These are phyloP conservation scores for Gerris lacustris DNA, from an alignment of 2,888 invertebrate species.

Conservation along the genomic window DNA sequence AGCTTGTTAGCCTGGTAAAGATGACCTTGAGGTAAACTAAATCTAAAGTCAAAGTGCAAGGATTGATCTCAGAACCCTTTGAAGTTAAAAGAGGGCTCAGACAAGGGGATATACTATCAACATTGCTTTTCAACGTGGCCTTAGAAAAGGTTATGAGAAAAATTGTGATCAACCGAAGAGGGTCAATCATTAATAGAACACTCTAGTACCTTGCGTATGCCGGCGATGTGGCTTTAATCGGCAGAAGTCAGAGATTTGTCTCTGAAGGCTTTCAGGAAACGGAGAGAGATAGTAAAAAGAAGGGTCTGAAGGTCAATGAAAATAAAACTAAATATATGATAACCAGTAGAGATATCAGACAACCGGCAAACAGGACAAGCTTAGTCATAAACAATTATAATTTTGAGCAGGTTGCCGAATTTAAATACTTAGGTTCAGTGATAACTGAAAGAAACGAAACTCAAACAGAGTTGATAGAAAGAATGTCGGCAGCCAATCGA, in stretches of 20 bases:
- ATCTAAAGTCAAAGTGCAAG: not conserved
- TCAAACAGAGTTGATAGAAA: no score
- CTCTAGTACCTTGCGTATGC: not conserved
- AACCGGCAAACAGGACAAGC: no score
- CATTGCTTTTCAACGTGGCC: not conserved
- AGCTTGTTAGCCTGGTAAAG: slow-evolving; percentile 2
- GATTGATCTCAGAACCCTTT: not conserved
- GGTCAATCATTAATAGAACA: not conserved
- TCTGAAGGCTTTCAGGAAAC: no score
- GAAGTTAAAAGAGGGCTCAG: not conserved
- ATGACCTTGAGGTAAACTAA: not conserved
- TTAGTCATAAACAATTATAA: no score
- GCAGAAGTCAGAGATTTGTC: not conserved
- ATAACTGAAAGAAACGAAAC: no score
- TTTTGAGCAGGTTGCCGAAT: not conserved
- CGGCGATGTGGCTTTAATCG: not conserved
- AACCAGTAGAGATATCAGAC: not conserved
- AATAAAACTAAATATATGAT: slow-evolving; percentile 2
- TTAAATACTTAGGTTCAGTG: not conserved
- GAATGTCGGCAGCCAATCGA: no score
- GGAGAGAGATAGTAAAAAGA: no score
- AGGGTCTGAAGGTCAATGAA: not conserved
- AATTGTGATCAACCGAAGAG: not conserved
- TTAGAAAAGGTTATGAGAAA: not conserved
- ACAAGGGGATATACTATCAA: slow-evolving; percentile 3